Evolutionary conservation across 2,797 vertebrate species (phyloP).

Genomic region (Acrocephalus scirpaceus): DNA sequence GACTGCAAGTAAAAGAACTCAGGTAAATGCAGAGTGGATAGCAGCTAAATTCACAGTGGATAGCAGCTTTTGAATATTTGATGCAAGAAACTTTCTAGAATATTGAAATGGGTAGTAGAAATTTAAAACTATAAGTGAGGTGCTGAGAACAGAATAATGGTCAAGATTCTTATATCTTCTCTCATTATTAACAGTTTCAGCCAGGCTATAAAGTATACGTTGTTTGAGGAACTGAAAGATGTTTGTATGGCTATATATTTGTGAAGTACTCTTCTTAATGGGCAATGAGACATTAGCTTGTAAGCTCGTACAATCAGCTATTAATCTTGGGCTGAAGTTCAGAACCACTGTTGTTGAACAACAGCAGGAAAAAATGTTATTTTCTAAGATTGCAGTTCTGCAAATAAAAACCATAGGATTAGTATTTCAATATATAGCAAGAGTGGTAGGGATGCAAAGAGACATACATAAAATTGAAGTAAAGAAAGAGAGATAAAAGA

Average conservation of each 20-base stretch:
- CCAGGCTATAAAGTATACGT: background rate
- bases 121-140: background rate
- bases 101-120: background rate
- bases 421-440: background rate
- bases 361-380: background rate
- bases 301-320: background rate
- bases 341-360: background rate
- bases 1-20: background rate
- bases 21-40: background rate
- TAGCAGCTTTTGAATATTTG: conserved; percentile 35
- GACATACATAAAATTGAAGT: background rate
- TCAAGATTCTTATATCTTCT: background rate
- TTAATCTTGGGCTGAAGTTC: background rate
- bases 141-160: background rate
- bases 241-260: background rate
- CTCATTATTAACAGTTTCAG: background rate
- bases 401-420: background rate
- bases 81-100: background rate
- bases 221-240: background rate
- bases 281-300: background rate
- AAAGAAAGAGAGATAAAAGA: background rate
- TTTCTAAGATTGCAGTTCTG: background rate
- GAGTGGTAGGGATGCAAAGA: background rate
- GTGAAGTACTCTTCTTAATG: background rate
- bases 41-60: background rate